phyloP scores from a whole-genome alignment of 2,888 invertebrate species.

The Folsomia candida region DNA sequence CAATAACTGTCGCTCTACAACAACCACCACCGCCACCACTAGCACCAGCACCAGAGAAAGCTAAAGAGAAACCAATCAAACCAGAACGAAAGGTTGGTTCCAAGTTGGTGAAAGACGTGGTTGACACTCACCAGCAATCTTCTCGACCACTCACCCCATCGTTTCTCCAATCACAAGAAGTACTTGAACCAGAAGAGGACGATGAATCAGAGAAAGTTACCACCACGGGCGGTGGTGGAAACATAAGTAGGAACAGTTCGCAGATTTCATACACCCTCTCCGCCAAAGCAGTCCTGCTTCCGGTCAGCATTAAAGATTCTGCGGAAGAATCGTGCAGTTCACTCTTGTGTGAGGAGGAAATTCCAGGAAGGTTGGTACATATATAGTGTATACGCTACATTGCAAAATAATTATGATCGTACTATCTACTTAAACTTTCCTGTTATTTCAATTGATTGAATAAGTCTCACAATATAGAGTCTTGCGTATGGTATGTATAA shows the following conservation, averaged over 20 bases:
- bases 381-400: too few relatives aligned
- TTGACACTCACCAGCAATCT: neutral
- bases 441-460: too few relatives aligned
- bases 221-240: neutral
- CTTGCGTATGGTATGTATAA: too few relatives aligned
- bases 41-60: slow-evolving; percentile 6
- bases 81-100: slow-evolving; percentile 2
- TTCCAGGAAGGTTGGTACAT: too few relatives aligned
- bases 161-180: slow-evolving; percentile 1
- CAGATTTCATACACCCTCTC: neutral
- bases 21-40: too few relatives aligned
- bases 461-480: too few relatives aligned
- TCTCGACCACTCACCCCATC: slow-evolving; percentile 10
- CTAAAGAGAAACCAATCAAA: slow-evolving; percentile 16
- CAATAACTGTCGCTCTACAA: too few relatives aligned
- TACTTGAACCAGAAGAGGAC: slow-evolving; percentile 36
- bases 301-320: neutral
- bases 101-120: neutral
- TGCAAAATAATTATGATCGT: too few relatives aligned
- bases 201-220: slow-evolving; percentile 46
- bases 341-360: slow-evolving; percentile 82
- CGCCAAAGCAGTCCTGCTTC: neutral
- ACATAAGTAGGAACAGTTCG: too few relatives aligned
- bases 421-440: too few relatives aligned
- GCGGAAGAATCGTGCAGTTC: slow-evolving; percentile 55